phyloP scores from a whole-genome alignment of 2,797 vertebrate species.

The Poecilia picta region DNA sequence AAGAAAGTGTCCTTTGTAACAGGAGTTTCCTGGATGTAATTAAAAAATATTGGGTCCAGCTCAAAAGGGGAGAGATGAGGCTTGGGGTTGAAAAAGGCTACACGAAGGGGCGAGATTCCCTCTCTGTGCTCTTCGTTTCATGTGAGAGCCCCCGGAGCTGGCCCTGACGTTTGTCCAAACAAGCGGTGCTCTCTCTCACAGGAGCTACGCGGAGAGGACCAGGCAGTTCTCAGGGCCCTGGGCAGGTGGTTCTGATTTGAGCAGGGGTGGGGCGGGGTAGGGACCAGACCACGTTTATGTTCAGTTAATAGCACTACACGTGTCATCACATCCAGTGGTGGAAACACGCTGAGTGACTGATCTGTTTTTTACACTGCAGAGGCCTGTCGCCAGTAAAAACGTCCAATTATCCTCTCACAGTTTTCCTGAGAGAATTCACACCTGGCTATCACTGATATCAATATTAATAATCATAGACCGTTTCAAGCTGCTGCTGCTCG shows the following conservation, averaged over 20 bases:
- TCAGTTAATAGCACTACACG: conserved; percentile 75
- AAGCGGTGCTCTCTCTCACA: conserved; percentile 63
- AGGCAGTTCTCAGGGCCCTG: conserved; percentile 63
- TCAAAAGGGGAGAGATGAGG: conserved; percentile 62
- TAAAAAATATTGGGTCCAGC: conserved; percentile 78
- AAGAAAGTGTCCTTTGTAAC: conserved; percentile 83
- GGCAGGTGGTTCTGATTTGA: conserved; percentile 81
- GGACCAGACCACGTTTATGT: conserved; percentile 69
- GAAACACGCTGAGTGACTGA: conserved; percentile 76
- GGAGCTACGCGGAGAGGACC: conserved; percentile 64
- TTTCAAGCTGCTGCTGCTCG: not conserved
- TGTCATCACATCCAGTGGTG: conserved; percentile 71
- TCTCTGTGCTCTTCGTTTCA: conserved; percentile 58
- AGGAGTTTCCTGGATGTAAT: conserved; percentile 84
- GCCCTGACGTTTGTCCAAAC: conserved; percentile 72
- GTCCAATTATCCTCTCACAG: conserved; percentile 54
- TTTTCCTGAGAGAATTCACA: conserved; percentile 19
- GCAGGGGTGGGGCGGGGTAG: conserved; percentile 16
- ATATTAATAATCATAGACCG: not conserved
- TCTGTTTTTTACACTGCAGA: conserved; percentile 67
- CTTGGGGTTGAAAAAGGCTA: conserved; percentile 55
- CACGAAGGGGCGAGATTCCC: conserved; percentile 62
- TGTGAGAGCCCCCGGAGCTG: conserved; percentile 61
- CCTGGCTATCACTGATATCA: conserved; percentile 17
- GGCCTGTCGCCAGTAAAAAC: conserved; percentile 56